Base-by-base conservation (phyloP, 2,113 vertebrate genomes). In the Illadopsis cleaveri region DNA sequence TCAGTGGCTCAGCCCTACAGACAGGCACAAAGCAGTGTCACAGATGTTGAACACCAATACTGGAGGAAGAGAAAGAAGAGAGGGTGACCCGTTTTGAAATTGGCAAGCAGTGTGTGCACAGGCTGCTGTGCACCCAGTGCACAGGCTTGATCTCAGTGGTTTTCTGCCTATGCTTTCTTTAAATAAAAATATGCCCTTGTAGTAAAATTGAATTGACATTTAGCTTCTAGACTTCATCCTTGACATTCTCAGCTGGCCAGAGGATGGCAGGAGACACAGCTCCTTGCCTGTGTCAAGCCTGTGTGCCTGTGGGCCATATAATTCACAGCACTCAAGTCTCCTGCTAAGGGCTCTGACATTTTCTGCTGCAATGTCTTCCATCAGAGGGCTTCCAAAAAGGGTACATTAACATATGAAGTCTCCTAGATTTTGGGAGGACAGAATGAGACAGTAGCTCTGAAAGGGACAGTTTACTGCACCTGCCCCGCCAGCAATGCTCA, bases 391-490 rank as follows among this genome's bases (percentile, higher is more conserved):
- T 86, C 75, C 82, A 86, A 66, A 91, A 89, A 96, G 82, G 91
- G 42, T 94, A 82, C 66, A 82, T 96, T 95, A 90, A 95, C 87
- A 95, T 91, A 95, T n/a, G 30, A 61, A 70, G 38, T 61, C 84
- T 30, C 53, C 82, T 22, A 85, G 78, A 90, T 72, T 90, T 93
- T 35, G 27, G 42, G 66, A 87, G n/a, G 54, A 76, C 0, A 3
- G 57, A 76, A 71, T 57, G 57, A 85, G 66, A 38, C 23, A 76
- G 61, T 54, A 54, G 42, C 30, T 93, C 66, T 89, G 37, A 87
- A 64, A 79, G 48, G 25, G 61, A 71, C 45, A 69, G 8, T 68
- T 76, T 84, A 56, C 70, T 0, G 0, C n/a, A 57, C 33, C 23
- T 78, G 38, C 27, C 38, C 38, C 0, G 0, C 38, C 8, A 5